Conservation (phyloP, 2,888 invertebrate genomes). For the Dioctria rufipes region DNA sequence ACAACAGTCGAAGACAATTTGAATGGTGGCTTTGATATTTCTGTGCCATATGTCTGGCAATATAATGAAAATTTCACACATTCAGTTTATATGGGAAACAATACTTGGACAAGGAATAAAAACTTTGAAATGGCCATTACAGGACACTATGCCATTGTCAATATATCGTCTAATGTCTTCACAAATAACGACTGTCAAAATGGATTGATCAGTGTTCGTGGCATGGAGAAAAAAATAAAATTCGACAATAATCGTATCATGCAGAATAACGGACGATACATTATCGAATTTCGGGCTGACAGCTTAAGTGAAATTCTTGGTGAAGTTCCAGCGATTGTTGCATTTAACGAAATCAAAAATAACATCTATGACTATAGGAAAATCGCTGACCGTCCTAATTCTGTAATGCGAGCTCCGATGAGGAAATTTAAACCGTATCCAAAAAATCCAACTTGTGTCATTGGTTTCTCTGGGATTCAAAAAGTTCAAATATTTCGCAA, state of each 20-base stretch:
- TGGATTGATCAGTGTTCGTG: slow-evolving; percentile 85
- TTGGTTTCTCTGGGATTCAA: slow-evolving; percentile 95
- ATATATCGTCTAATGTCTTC: slow-evolving; percentile 88
- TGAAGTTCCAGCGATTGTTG: slow-evolving; percentile 84
- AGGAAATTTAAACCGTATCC: slow-evolving; percentile 63
- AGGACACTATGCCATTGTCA: slow-evolving; percentile 94
- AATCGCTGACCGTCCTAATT: slow-evolving; percentile 63
- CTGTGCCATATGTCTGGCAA: slow-evolving; percentile 95
- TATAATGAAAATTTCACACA: slow-evolving; percentile 96
- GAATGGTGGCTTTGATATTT: slow-evolving; percentile 89
- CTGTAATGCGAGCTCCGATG: slow-evolving; percentile 22
- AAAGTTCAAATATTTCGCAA: slow-evolving; percentile 93
- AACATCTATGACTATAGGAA: slow-evolving; percentile 74
- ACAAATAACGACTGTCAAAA: slow-evolving; percentile 88
- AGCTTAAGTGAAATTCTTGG: slow-evolving; percentile 95
- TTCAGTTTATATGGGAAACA: slow-evolving; percentile 88
- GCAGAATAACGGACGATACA: slow-evolving; percentile 84
- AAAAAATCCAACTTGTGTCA: slow-evolving; percentile 82
- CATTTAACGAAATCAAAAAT: slow-evolving; percentile 82
- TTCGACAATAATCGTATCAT: slow-evolving; percentile 86
- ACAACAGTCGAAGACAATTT: slow-evolving; percentile 89
- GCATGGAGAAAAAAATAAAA: slow-evolving; percentile 96
- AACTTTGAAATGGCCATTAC: slow-evolving; percentile 89
- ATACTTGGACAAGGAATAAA: slow-evolving; percentile 88
- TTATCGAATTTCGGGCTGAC: slow-evolving; percentile 90